phyloP scores from a whole-genome alignment of 2,797 vertebrate genomes.

The Lerista edwardsae region DNA sequence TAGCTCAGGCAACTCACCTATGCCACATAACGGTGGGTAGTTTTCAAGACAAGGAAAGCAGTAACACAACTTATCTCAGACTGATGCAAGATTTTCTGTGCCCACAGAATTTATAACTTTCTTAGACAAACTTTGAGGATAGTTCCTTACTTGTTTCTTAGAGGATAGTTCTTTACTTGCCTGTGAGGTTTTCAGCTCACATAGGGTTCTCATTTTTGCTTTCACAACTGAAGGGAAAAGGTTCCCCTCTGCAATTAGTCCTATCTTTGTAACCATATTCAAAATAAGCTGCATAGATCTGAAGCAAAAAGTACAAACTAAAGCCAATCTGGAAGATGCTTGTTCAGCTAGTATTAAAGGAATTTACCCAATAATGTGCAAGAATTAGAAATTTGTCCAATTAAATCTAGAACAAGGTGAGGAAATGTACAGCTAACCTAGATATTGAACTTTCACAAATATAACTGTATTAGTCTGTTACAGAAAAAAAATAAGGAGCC shows the following conservation, averaged over 20 bases:
- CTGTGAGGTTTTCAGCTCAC: background rate
- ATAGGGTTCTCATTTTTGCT: background rate
- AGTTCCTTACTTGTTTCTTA: no score
- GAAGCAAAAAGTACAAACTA: constrained; percentile 40
- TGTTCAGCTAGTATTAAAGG: background rate
- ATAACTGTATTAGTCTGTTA: no score
- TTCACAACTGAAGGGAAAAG: background rate
- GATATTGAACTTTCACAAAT: background rate
- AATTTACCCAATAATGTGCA: background rate
- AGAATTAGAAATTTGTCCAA: background rate
- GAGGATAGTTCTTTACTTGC: background rate
- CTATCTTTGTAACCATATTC: constrained; percentile 22
- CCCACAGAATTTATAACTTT: no score
- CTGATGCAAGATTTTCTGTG: background rate
- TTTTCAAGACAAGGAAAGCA: background rate
- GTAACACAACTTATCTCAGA: background rate
- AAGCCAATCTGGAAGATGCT: background rate
- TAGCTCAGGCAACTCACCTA: no score
- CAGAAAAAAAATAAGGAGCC: no score
- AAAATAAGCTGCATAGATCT: constrained; percentile 37
- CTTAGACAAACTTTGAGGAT: no score
- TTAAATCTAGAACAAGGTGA: background rate
- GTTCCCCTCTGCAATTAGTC: constrained; percentile 40
- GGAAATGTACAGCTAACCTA: background rate
- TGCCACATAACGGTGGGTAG: no score